Evolutionary conservation across 2,888 invertebrate species (phyloP).

Genomic region (Sphaerophoria taeniata): DNA sequence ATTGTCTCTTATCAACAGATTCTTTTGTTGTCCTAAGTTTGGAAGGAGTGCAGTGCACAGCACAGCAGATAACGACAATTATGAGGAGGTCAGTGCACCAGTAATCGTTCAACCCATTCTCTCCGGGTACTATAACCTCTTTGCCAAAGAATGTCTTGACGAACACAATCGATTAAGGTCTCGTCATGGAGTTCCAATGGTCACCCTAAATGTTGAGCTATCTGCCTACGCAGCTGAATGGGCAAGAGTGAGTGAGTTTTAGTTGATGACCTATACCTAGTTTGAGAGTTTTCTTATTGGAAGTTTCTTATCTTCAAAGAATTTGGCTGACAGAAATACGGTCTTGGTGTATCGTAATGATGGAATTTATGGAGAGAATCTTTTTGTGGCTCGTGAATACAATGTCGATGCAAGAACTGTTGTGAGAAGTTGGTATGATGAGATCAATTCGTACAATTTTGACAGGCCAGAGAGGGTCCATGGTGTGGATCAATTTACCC

Average conservation of each 20-base stretch:
- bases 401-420: constrained; percentile 87
- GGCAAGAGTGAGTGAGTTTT: constrained; percentile 84
- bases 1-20: constrained; percentile 16
- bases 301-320: constrained; percentile 28
- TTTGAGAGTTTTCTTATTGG: neutral
- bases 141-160: constrained; percentile 88
- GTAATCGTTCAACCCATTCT: constrained; percentile 29
- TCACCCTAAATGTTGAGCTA: constrained; percentile 87
- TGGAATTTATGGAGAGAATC: constrained; percentile 92
- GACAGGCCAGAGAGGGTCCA: constrained; percentile 86
- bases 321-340: constrained; percentile 47
- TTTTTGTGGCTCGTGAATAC: constrained; percentile 90
- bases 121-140: constrained; percentile 79
- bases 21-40: constrained; percentile 35
- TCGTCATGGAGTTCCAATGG: constrained; percentile 87
- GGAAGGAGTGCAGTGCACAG: neutral
- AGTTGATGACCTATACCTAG: neutral
- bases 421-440: constrained; percentile 92
- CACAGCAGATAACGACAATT: neutral
- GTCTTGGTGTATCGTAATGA: constrained; percentile 89
- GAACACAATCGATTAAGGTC: constrained; percentile 89
- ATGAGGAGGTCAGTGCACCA: neutral
- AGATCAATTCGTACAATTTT: constrained; percentile 88
- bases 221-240: constrained; percentile 88
- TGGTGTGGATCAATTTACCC: constrained; percentile 92